A percentile compares a stretch with the other conserved stretches of the same genome.
Evolutionary conservation across 2,113 vertebrate genomes (phyloP).

Genomic region (Nanorana parkeri): DNA sequence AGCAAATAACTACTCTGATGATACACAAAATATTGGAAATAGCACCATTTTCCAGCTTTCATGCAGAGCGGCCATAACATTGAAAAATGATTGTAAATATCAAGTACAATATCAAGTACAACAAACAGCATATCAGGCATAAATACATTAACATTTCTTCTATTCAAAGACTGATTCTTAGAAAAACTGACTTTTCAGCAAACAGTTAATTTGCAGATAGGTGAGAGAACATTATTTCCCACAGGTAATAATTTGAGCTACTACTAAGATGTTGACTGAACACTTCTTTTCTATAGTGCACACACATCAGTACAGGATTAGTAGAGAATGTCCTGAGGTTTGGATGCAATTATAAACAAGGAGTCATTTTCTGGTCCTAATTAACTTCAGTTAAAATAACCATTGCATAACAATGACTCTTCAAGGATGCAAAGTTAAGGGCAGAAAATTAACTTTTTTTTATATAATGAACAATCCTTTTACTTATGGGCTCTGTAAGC

Average conservation of each 20-base stretch:
- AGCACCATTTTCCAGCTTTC: too few relatives aligned
- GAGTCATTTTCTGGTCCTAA: conserved; percentile 63
- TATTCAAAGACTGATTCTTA: too few relatives aligned
- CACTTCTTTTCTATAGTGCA: conserved; percentile 17
- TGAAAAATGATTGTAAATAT: too few relatives aligned
- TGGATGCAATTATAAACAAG: conserved; percentile 60
- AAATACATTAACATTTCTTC: too few relatives aligned
- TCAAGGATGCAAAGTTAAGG: conserved; percentile 54
- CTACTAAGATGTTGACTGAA: conserved; percentile 37
- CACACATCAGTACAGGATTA: conserved; percentile 51
- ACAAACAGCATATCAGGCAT: too few relatives aligned
- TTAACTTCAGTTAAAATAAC: conserved; percentile 64
- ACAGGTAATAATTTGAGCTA: conserved; percentile 49
- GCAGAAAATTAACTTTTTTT: conserved; percentile 23
- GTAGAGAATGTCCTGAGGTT: conserved; percentile 56
- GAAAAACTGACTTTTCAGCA: neutral
- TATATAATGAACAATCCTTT: conserved; percentile 18
- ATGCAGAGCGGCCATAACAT: too few relatives aligned
- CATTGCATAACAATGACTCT: conserved; percentile 54
- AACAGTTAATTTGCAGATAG: neutral
- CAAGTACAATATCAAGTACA: too few relatives aligned
- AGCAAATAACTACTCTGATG: too few relatives aligned
- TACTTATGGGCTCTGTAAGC: conserved; percentile 10
- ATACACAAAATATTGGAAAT: too few relatives aligned
- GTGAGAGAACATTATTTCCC: conserved; percentile 55